These are phyloP conservation scores for Luehdorfia chinensis DNA, from an alignment of 1,140 invertebrate genomes.

Conservation along the genomic window DNA sequence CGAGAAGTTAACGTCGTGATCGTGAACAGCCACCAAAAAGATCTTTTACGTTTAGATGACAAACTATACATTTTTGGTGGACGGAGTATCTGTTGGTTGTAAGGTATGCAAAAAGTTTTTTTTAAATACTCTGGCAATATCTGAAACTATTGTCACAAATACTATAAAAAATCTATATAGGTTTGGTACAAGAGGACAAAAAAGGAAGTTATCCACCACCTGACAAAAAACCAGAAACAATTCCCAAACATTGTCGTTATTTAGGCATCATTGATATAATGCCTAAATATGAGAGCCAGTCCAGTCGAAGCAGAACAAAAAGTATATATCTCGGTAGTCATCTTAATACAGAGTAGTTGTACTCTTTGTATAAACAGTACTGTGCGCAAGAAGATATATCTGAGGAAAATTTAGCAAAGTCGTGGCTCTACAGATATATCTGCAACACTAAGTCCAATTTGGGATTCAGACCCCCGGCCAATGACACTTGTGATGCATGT, in stretches of 20 bases:
- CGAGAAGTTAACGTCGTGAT: conserved; percentile 11
- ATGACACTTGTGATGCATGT: conserved; percentile 20
- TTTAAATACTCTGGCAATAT: conserved; percentile 20
- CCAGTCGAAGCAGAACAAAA: conserved; percentile 20
- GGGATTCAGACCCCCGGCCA: conserved; percentile 19
- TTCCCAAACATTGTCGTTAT: conserved; percentile 17
- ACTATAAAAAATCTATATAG: conserved; percentile 20
- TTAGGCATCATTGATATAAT: conserved; percentile 17
- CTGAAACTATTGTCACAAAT: conserved; percentile 22
- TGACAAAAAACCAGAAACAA: conserved; percentile 16
- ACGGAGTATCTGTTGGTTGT: background rate
- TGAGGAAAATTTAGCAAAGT: conserved; percentile 13
- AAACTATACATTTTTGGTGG: conserved; percentile 10
- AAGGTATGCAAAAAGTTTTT: conserved; percentile 16
- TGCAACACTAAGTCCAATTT: conserved; percentile 20
- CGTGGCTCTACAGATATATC: conserved; percentile 20
- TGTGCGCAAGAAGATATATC: conserved; percentile 18
- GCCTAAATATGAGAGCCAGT: conserved; percentile 2
- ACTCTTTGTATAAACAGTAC: conserved; percentile 18
- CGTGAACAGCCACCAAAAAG: conserved; percentile 12
- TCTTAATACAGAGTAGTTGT: conserved; percentile 14
- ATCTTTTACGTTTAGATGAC: conserved; percentile 14
- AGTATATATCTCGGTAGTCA: conserved; percentile 19
- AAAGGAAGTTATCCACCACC: conserved; percentile 18
- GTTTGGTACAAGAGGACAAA: conserved; percentile 19